Evolutionary conservation across 2,797 vertebrate genomes (phyloP).

Genomic region (Tragelaphus oryx): DNA sequence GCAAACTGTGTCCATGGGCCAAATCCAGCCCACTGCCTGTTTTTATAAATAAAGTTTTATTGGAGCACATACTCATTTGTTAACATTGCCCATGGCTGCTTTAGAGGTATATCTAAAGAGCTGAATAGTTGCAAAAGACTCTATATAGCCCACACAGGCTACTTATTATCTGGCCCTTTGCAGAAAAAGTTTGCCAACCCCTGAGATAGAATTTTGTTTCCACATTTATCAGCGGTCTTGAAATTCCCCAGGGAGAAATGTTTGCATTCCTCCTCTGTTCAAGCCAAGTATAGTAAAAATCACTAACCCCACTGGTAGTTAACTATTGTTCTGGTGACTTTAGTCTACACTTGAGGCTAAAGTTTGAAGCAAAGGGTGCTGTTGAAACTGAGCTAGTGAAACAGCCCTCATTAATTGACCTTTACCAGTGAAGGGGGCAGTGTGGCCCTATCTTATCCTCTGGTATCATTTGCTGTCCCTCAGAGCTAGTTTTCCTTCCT

Average conservation of each 20-base stretch:
- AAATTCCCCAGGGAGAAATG: not conserved
- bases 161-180: not conserved
- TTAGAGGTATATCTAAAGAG: not conserved
- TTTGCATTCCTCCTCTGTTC: slow-evolving; percentile 7
- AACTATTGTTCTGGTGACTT: not conserved
- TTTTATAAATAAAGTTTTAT: slow-evolving; percentile 51
- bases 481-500: not conserved
- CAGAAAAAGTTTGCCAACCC: not conserved
- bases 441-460: not conserved
- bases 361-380: not conserved
- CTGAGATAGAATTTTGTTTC: slow-evolving; percentile 3
- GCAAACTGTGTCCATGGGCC: not conserved
- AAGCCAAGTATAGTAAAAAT: slow-evolving; percentile 20
- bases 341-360: not conserved
- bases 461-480: not conserved
- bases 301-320: not conserved
- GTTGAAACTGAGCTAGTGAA: not conserved
- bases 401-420: not conserved
- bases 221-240: not conserved
- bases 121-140: not conserved
- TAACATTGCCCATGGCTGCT: not conserved
- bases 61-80: not conserved
- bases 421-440: not conserved
- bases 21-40: not conserved
- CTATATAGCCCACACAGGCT: not conserved